These are phyloP conservation scores for Erethizon dorsatum DNA, from an alignment of 2,797 vertebrate species.

Conservation along the genomic window DNA sequence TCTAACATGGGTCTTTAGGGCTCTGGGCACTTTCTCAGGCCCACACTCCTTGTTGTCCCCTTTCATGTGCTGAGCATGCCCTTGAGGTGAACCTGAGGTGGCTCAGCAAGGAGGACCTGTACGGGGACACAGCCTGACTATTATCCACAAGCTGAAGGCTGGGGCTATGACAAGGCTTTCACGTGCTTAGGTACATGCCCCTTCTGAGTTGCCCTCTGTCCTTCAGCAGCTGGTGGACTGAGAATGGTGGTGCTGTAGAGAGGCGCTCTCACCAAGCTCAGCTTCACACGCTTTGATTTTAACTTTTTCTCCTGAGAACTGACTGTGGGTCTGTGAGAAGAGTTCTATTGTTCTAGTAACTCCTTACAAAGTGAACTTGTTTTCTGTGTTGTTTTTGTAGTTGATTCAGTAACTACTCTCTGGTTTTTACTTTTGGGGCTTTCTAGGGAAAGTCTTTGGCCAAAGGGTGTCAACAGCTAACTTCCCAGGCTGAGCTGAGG, in stretches of 20 bases:
- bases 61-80: accelerated
- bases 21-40: accelerated
- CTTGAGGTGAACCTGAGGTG: no score
- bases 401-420: background rate
- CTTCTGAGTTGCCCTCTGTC: accelerated
- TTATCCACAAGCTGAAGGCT: accelerated
- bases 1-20: background rate
- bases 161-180: accelerated
- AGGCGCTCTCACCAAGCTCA: background rate
- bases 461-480: background rate
- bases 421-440: background rate
- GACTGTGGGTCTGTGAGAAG: background rate
- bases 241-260: accelerated
- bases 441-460: background rate
- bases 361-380: background rate
- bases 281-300: accelerated
- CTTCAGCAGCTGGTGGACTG: background rate
- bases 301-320: background rate
- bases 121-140: accelerated
- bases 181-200: accelerated
- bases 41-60: accelerated
- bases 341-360: background rate
- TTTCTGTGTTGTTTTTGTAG: background rate
- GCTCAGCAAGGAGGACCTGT: background rate
- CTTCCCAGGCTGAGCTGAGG: background rate